Conservation (phyloP, 2,113 vertebrate genomes). For the Epinephelus moara region DNA sequence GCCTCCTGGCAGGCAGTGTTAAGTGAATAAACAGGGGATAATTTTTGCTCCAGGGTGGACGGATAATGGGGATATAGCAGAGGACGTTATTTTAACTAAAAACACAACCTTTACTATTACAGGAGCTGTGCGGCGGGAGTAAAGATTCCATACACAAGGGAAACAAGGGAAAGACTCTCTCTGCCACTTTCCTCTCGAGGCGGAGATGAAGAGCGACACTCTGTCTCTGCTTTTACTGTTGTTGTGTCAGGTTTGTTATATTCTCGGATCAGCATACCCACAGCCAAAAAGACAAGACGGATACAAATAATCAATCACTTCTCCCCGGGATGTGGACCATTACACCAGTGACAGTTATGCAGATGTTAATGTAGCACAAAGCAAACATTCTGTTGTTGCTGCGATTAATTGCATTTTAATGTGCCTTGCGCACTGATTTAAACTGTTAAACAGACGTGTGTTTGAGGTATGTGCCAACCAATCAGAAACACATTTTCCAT, state of each 20-base stretch:
- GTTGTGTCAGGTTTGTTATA: background rate
- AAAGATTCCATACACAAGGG: conserved; percentile 31
- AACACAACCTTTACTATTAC: conserved; percentile 68
- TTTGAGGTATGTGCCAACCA: background rate
- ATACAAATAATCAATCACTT: background rate
- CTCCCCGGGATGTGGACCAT: background rate
- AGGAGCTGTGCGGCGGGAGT: conserved; percentile 33
- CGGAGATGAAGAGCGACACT: background rate
- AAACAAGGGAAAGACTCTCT: conserved; percentile 5
- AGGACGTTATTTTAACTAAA: conserved; percentile 65
- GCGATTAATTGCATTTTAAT: background rate
- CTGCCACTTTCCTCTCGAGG: background rate
- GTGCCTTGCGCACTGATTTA: background rate
- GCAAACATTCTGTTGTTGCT: background rate
- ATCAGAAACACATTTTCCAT: background rate
- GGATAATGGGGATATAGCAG: conserved; percentile 55
- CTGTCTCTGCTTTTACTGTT: background rate
- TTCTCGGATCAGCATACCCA: background rate
- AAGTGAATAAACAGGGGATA: conserved; percentile 68
- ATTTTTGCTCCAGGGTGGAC: conserved; percentile 60
- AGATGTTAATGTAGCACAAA: background rate
- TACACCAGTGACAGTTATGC: background rate
- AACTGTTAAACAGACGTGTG: background rate
- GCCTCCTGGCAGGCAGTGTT: conserved; percentile 54
- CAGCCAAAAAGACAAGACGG: background rate